Base-by-base conservation (phyloP, 2,888 invertebrate species). In the Dichetophora obliterata region DNA sequence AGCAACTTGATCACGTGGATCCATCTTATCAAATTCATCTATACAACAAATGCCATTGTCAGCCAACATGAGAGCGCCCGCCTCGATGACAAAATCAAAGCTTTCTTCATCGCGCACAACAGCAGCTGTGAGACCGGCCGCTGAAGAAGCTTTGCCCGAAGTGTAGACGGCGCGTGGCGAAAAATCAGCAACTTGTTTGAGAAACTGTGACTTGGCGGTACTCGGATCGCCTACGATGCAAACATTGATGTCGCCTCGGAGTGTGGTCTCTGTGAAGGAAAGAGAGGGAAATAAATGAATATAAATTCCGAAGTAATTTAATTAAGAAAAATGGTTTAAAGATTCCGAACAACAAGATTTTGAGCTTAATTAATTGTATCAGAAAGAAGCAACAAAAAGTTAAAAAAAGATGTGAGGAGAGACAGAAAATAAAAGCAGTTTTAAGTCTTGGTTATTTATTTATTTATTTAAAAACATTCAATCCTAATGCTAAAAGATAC, bases 1-100 rank as follows among this genome's bases (percentile, higher is more conserved):
- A 65, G 99, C 99, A 6, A 99, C 98, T 89, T 99, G 99, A 91
- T 99, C 99, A 68, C 93, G 92, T 0, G 93, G 92, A 88, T 99
- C 99, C 99, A 99, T 99, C 91, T 99, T 99, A 89, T 99, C 99
- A 90, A 99, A 99, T 90, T 99, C 99, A 86, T 99, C 99, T 83
- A 99, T 99, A 87, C 99, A 99, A 85, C 99, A 99, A 66, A 99
- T 96, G 5, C 98, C 98, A 87, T 98, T 98, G 90, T 99, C 99
- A 0, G 99, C 99, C 85, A 99, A 91, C 99, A 99, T 99, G 43
- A 99, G 90, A 0, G 99, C 99, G n/a, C 99, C 99, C 8, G 99
- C 99, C 91, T 99, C 99, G 80, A 99, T 99, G 9, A 99, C 99
- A 90, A 99, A 99, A 90, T 99, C 99, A 80, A 95, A 95, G 0